These are phyloP conservation scores for Andrena marginata DNA, from an alignment of 2,888 invertebrate genomes.

Conservation along the genomic window DNA sequence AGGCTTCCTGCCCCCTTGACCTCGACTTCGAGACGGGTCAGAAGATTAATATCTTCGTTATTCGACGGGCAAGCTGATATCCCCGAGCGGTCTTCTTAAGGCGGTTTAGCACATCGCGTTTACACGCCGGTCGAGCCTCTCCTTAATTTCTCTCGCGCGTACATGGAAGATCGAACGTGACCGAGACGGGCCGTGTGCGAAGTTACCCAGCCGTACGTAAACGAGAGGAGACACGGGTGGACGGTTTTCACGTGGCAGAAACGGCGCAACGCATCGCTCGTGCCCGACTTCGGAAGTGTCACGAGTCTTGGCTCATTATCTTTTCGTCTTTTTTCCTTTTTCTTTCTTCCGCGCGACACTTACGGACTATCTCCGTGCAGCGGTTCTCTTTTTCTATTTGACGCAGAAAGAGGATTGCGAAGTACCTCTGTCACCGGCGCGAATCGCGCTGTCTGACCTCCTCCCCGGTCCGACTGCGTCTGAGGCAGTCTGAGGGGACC, in stretches of 20 bases:
- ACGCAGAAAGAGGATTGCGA: slow-evolving; percentile 42
- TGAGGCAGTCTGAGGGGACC: slow-evolving; percentile 55
- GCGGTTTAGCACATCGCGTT: slow-evolving; percentile 14
- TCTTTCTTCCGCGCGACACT: slow-evolving; percentile 37
- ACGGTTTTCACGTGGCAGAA: slow-evolving; percentile 36
- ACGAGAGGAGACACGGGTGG: slow-evolving; percentile 14
- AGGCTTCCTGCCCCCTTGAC: neutral
- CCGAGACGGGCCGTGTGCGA: neutral
- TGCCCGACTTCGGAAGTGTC: slow-evolving; percentile 15
- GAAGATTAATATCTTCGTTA: slow-evolving; percentile 2
- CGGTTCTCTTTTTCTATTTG: neutral
- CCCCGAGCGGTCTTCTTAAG: neutral
- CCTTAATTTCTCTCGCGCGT: neutral
- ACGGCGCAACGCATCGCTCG: slow-evolving; percentile 32
- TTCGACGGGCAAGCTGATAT: neutral
- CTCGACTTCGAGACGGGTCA: neutral
- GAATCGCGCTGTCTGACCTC: slow-evolving; percentile 53
- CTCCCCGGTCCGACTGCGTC: slow-evolving; percentile 59
- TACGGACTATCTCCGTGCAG: slow-evolving; percentile 29
- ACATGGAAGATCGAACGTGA: neutral
- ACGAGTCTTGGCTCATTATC: slow-evolving; percentile 29
- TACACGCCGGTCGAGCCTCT: slow-evolving; percentile 7
- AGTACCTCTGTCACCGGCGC: slow-evolving; percentile 47
- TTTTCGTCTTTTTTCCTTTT: neutral
- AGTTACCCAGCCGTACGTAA: neutral